Conservation (phyloP, 2,113 vertebrate species). For the Pelusios castaneus region DNA sequence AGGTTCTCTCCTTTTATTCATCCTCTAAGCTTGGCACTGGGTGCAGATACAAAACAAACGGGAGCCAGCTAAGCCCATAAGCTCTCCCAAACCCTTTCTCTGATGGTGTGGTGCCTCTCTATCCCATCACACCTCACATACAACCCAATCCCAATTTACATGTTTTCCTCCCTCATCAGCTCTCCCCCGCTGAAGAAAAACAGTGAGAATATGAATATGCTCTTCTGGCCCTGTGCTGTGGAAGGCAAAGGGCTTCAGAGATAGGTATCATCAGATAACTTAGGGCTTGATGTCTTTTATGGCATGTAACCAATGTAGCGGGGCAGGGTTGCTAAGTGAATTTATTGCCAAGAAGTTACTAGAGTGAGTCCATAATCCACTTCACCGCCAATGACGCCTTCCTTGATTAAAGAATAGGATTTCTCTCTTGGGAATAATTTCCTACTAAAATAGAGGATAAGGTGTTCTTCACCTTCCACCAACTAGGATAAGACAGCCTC, state of each 20-base stretch:
- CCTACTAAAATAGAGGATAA: neutral
- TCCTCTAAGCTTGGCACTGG: neutral
- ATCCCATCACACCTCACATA: neutral
- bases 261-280: neutral
- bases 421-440: neutral
- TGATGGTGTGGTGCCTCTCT: neutral
- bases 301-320: neutral
- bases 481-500: neutral
- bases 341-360: neutral
- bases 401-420: neutral
- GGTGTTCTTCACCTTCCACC: neutral
- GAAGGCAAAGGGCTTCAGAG: neutral
- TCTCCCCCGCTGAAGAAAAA: neutral
- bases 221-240: neutral
- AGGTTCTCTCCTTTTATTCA: neutral
- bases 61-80: neutral
- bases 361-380: neutral
- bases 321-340: neutral
- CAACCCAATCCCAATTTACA: neutral
- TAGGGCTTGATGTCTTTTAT: neutral
- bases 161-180: neutral
- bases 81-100: neutral
- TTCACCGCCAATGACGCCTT: neutral
- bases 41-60: neutral
- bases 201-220: neutral